Base-by-base conservation (phyloP, 2,888 invertebrate species). In the Epistrophella euchroma region DNA sequence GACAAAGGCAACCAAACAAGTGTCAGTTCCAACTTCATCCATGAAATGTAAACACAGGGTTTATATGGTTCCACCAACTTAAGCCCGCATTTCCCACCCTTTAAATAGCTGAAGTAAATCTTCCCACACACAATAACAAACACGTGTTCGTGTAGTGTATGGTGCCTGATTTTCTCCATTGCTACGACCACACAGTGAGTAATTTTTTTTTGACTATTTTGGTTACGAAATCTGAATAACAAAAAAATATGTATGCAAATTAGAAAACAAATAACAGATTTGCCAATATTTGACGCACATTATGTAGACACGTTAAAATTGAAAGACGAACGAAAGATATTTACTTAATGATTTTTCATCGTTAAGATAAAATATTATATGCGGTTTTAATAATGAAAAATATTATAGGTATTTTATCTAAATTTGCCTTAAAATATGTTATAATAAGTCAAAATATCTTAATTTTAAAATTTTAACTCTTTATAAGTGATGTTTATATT, bases 11-110 rank as follows among this genome's bases (percentile, higher is more conserved):
- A 71, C 60, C 56, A 62, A 76, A 58, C 52, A 64, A 64, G 37
- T 52, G 62, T 77, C 60, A 62, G 43, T 32, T 22, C 10, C 43
- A 70, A 62, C 45, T 78, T 55, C 55, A 72, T 72, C 72, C 55
- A 78, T 28, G 17, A 72, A 35, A 64, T 22, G n/a, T 72, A 62
- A 55, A 64, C 43, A 72, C 32, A 45, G 35, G 15, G 35, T 19
- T n/a, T 19, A 55, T 55, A n/a, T 37, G 15, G 13, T 40, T 7
- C 55, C 32, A n/a, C 25, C 17, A 32, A 19, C 10, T 7, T 15
- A 28, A 11, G 19, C 71, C 77, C 52, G 55, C 64, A 72, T 72
- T 72, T 28, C 17, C 45, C 15, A 28, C 17, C 25, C 22, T 45
- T 78, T 64, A 64, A 72, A 62, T 43, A 55, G 13, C 35, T 32